phyloP scores from a whole-genome alignment of 2,113 vertebrate species.

The Athene noctua region DNA sequence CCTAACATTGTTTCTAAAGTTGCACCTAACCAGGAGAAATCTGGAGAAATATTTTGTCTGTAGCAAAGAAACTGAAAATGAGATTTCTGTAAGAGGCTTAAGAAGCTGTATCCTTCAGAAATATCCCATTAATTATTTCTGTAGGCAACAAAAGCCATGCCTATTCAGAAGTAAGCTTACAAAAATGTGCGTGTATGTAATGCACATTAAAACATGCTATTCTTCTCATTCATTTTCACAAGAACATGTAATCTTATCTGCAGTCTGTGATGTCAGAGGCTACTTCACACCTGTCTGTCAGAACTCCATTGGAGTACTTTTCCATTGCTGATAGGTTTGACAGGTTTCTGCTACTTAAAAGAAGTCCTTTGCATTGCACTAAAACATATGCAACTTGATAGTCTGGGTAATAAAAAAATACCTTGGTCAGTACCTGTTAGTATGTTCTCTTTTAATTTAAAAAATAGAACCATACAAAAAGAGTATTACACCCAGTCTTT shows the following conservation, averaged over 20 bases:
- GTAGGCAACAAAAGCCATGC: not conserved
- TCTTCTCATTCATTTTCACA: not conserved
- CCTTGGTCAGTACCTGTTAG: not conserved
- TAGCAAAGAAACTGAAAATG: not conserved
- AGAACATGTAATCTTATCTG: not conserved
- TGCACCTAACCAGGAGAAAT: not conserved
- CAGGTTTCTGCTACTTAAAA: not conserved
- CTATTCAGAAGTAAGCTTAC: not conserved
- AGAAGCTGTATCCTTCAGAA: not conserved
- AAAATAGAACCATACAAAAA: not conserved
- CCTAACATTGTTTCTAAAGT: not conserved
- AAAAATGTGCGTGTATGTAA: not conserved
- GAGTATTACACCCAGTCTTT: not conserved
- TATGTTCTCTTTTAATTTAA: not conserved
- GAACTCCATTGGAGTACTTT: not conserved
- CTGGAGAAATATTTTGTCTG: not conserved
- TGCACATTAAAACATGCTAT: not conserved
- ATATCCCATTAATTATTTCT: not conserved
- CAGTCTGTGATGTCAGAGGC: not conserved
- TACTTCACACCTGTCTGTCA: not conserved
- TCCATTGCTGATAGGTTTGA: not conserved
- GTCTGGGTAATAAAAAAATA: not conserved
- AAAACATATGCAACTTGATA: not conserved
- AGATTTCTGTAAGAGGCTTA: not conserved
- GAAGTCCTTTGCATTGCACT: not conserved